phyloP scores from a whole-genome alignment of 2,888 invertebrate genomes.

The Periphyllus acericola region DNA sequence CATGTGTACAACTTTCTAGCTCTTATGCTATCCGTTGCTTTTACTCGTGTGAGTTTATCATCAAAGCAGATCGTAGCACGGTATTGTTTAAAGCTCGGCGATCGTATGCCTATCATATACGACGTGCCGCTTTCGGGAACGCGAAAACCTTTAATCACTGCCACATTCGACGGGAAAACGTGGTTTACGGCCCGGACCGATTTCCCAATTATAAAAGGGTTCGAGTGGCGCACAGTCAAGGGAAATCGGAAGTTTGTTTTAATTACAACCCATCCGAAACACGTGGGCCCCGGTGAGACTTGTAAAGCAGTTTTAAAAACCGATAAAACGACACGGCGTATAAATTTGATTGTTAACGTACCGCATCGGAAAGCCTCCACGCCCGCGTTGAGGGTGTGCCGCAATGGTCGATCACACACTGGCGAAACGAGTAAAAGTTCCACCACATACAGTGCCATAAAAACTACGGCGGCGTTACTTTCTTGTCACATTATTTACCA shows the following conservation, averaged over 20 bases:
- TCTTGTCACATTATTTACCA: slow-evolving; percentile 50
- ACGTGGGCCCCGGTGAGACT: slow-evolving; percentile 51
- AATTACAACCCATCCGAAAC: slow-evolving; percentile 43
- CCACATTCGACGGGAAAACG: slow-evolving; percentile 21
- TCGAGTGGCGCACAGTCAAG: slow-evolving; percentile 5
- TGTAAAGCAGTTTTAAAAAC: slow-evolving; percentile 61
- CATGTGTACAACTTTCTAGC: neutral
- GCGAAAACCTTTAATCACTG: slow-evolving; percentile 38
- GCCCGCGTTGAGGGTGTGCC: slow-evolving; percentile 5
- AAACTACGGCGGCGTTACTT: slow-evolving; percentile 53
- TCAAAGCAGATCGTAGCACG: neutral
- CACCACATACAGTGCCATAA: slow-evolving; percentile 17
- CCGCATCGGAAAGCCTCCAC: slow-evolving; percentile 56
- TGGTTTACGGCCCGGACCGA: neutral
- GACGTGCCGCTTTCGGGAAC: neutral
- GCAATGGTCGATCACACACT: slow-evolving; percentile 47
- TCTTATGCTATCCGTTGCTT: neutral
- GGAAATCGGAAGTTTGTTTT: slow-evolving; percentile 60
- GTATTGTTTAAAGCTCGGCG: neutral
- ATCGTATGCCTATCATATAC: neutral
- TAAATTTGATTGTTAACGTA: slow-evolving; percentile 61
- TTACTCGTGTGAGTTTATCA: neutral
- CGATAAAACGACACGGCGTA: slow-evolving; percentile 59
- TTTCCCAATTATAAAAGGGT: slow-evolving; percentile 57
- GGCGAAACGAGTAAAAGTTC: slow-evolving; percentile 44